phyloP scores from a whole-genome alignment of 2,888 invertebrate species.

The Athalia cordata region DNA sequence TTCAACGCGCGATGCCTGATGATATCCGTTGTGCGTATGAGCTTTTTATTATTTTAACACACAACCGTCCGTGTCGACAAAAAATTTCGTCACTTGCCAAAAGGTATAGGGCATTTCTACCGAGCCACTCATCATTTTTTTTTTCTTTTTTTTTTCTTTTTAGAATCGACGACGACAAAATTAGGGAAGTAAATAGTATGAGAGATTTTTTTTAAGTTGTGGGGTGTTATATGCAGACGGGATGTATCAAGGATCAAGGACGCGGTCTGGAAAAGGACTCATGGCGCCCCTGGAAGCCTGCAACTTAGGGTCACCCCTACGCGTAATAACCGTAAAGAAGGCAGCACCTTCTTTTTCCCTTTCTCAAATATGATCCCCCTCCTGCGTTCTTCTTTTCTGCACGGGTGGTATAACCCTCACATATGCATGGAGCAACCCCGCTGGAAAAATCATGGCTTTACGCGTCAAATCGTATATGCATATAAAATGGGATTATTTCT shows the following conservation, averaged over 20 bases:
- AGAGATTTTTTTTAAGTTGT: too few species aligned
- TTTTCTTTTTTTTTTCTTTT: too few species aligned
- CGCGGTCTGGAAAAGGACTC: neutral
- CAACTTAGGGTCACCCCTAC: slow-evolving; percentile 36
- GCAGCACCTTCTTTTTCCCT: slow-evolving; percentile 32
- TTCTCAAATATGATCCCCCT: slow-evolving; percentile 6
- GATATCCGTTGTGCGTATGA: too few species aligned
- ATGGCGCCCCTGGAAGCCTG: slow-evolving; percentile 22
- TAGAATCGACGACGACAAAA: too few species aligned
- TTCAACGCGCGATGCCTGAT: too few species aligned
- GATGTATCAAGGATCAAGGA: slow-evolving; percentile 16
- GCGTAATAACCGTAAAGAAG: slow-evolving; percentile 68
- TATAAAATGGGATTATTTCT: slow-evolving; percentile 71
- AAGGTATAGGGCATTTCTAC: too few species aligned
- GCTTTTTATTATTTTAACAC: too few species aligned
- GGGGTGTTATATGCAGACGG: too few species aligned
- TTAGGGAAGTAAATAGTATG: too few species aligned
- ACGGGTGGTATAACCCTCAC: slow-evolving; percentile 45
- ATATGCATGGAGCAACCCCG: slow-evolving; percentile 55
- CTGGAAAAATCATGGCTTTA: slow-evolving; percentile 70
- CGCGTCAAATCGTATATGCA: slow-evolving; percentile 70
- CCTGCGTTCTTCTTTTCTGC: neutral
- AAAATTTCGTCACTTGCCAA: too few species aligned
- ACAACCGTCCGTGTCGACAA: too few species aligned
- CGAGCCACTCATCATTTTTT: too few species aligned